Conservation (phyloP, 2,888 invertebrate genomes). For the Camponotus fellah region DNA sequence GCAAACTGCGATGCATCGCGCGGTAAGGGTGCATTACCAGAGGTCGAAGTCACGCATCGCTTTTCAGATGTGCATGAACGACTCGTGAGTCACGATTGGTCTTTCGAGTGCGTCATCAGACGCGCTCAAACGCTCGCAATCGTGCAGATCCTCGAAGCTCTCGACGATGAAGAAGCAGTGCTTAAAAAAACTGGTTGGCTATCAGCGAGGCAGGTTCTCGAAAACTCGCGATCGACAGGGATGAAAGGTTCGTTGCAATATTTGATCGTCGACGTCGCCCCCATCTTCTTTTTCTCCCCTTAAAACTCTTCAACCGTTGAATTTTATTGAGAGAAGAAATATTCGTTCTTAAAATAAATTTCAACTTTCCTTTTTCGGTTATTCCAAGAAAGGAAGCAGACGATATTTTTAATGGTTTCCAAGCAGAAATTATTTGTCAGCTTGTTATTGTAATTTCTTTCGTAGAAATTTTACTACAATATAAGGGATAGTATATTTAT, state of each 20-base stretch:
- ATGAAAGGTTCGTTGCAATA: conserved; percentile 43
- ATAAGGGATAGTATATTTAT: too few relatives aligned
- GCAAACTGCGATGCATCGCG: conserved; percentile 17
- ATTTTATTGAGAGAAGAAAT: conserved; percentile 9
- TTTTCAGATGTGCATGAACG: conserved; percentile 36
- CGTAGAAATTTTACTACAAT: too few relatives aligned
- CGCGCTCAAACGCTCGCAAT: conserved; percentile 47
- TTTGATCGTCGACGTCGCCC: neutral
- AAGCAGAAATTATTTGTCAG: neutral
- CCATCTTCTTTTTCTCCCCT: neutral
- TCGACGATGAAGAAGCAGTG: conserved; percentile 42
- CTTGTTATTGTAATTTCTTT: neutral
- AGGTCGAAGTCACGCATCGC: neutral
- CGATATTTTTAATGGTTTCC: neutral
- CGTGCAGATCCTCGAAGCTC: conserved; percentile 5
- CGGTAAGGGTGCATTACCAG: neutral
- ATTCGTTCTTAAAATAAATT: neutral
- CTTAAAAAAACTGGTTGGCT: conserved; percentile 11
- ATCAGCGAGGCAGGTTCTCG: conserved; percentile 23
- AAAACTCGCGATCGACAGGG: conserved; percentile 46
- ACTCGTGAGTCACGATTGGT: conserved; percentile 31
- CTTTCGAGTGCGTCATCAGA: conserved; percentile 48
- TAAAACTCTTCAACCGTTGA: neutral
- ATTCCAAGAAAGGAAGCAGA: neutral
- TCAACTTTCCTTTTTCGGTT: neutral